phyloP scores from a whole-genome alignment of 2,797 vertebrate species.

The Cuniculus paca region DNA sequence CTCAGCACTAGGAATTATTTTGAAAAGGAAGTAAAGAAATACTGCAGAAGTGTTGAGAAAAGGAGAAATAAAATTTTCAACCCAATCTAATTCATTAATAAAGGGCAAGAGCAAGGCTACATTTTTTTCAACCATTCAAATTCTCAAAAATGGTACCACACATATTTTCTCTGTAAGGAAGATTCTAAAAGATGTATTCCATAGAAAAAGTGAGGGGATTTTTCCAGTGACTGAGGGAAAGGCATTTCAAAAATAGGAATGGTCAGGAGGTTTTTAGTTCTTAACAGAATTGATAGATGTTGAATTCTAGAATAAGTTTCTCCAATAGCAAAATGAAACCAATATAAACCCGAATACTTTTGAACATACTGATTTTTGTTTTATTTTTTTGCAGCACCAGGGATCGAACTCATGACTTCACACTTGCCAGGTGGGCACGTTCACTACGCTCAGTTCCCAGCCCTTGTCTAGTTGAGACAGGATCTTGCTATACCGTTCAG shows the following conservation, averaged over 20 bases:
- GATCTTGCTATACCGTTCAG: no score
- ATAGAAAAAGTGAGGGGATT: neutral
- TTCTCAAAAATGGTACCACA: neutral
- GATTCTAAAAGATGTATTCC: fast-evolving
- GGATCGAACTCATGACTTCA: no score
- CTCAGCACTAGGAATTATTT: neutral
- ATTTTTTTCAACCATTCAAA: neutral
- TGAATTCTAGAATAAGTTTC: neutral
- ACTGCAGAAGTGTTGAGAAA: neutral
- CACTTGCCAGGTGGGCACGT: no score
- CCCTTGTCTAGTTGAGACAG: no score
- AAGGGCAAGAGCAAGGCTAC: neutral
- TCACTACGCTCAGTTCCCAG: no score
- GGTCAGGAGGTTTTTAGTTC: neutral
- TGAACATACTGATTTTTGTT: no score
- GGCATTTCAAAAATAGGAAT: neutral
- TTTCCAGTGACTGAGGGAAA: neutral
- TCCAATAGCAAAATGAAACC: neutral
- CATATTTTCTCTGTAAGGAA: neutral
- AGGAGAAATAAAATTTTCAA: neutral
- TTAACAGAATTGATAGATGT: neutral
- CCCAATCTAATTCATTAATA: neutral
- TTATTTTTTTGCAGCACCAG: no score
- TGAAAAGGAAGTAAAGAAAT: neutral
- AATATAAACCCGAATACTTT: neutral